Evolutionary conservation across 1,140 invertebrate genomes (phyloP), one percentile per base, ranked within the genome.

Genomic region (Drosophila pandora): DNA sequence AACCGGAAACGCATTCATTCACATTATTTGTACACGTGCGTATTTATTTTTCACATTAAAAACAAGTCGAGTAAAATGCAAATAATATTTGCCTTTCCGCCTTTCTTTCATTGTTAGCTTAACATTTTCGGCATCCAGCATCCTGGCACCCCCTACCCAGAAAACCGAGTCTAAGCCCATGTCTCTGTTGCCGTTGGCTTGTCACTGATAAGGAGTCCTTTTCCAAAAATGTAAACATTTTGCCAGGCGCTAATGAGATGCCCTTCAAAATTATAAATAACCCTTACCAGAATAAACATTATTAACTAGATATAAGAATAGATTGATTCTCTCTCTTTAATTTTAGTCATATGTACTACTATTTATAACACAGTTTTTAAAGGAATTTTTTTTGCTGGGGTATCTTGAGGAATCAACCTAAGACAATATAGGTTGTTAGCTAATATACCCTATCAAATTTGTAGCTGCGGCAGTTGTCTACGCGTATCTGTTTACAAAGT

Each of bases 21-120:
- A 12, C 17, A 28, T 68, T 68, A 72, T 67, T 67, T 70, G 58
- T 61, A 45, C 32, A 9, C 54, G 47, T 54, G 74, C 55, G 65
- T 87, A 85, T 85, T 85, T 85, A 75, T 78, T 81, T 52, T 67
- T 43, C 78, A 78, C 81, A 85, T 85, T 87, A 87, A 85, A 85
- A 87, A 74, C 50, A 78, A 67, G 78, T 81, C 78, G 69, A 75
- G 59, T 67, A 53, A 85, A 71, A 78, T 75, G 69, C 55, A 68
- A 78, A 82, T 71, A 87, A 78, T 87, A 85, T 87, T 85, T 85
- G 71, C 64, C 49, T 87, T 84, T 79, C 76, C 71, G 61, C 65
- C 55, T 76, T 39, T 43, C 47, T 79, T 39, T 43, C 47, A 64
- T 54, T 77, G 75, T 77, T 81, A 61, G 68, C 59, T 47, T 63